A percentile compares a stretch with the other conserved stretches of the same genome.
Evolutionary conservation across 2,888 invertebrate genomes (phyloP).

Genomic region (Trichopria drosophilae): DNA sequence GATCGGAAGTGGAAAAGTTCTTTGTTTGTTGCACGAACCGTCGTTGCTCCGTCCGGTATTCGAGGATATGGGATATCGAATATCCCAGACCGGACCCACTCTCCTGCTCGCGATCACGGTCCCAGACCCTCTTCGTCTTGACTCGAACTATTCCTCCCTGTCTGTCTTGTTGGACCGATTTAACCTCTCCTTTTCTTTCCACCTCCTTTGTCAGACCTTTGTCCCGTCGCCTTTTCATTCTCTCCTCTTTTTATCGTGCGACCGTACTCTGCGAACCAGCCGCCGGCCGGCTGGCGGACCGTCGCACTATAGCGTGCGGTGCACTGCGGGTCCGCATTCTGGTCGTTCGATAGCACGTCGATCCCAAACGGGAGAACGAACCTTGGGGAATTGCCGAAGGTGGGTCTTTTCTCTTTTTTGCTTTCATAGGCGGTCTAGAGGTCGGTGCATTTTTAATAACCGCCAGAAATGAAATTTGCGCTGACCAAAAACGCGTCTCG

Average conservation of each 20-base stretch:
- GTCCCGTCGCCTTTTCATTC: constrained; percentile 19
- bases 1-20: constrained; percentile 52
- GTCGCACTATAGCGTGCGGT: constrained; percentile 22
- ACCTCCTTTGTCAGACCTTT: constrained; percentile 35
- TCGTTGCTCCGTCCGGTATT: constrained; percentile 28
- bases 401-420: not conserved
- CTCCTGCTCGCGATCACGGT: constrained; percentile 31
- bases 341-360: constrained; percentile 7
- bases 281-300: too few species aligned
- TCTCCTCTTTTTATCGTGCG: constrained; percentile 25
- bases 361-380: too few species aligned
- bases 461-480: not conserved
- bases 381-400: too few species aligned
- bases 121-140: constrained; percentile 21
- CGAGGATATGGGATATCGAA: constrained; percentile 47
- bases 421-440: not conserved
- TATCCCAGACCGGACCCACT: constrained; percentile 42
- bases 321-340: constrained; percentile 11
- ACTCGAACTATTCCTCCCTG: constrained; percentile 4
- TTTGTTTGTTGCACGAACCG: constrained; percentile 46
- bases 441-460: not conserved
- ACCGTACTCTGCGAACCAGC: too few species aligned
- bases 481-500: not conserved
- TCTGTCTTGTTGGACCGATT: constrained; percentile 44
- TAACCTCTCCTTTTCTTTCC: constrained; percentile 38